Base-by-base conservation (phyloP, 2,797 vertebrate genomes). In the Bradypus variegatus region DNA sequence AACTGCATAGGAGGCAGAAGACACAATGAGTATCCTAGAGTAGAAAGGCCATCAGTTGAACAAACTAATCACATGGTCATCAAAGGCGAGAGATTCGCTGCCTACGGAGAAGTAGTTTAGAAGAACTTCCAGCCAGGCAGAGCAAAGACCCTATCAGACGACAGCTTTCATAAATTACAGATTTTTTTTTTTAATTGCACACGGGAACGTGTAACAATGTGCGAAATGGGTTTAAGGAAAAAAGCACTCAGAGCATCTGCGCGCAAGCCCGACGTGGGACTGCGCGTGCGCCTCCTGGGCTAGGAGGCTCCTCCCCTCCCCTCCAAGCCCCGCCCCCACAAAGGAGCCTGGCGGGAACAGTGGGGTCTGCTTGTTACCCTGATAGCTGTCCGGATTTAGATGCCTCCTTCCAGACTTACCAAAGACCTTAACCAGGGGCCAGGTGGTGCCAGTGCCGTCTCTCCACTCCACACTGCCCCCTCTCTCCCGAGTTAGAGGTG, bases 41-140 rank as follows among this genome's bases (percentile, higher is more conserved):
- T 97, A 98, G 98, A 98, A 97, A 98, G 97, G 97, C 98, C 96
- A 97, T 96, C 91, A 97, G 97, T 97, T 97, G 97, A 98, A 98
- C 97, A 98, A 98, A 98, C 98, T 98, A 97, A 98, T 98, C 93
- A 94, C 96, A 97, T 94, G 96, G 96, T 96, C 97, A 98, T 98
- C 98, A 98, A 98, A 98, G 97, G 96, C 95, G 96, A 97, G 97
- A 97, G 97, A 96, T 97, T 97, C 95, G 94, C 96, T 97, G 96
- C 97, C 97, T 96, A 96, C 97, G 97, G 97, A 97, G 97, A 96
- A 97, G 96, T 94, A 91, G 98, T 98, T 98, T 97, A 98, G 97
- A 97, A 97, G 97, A 97, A 97, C 97, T 96, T 97, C 94, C 93
- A 96, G 96, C 94, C 81, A 92, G 82, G 88, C 94, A n/a, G 64